These are phyloP conservation scores for Apamea crenata DNA, from an alignment of 2,888 invertebrate species.

Conservation along the genomic window DNA sequence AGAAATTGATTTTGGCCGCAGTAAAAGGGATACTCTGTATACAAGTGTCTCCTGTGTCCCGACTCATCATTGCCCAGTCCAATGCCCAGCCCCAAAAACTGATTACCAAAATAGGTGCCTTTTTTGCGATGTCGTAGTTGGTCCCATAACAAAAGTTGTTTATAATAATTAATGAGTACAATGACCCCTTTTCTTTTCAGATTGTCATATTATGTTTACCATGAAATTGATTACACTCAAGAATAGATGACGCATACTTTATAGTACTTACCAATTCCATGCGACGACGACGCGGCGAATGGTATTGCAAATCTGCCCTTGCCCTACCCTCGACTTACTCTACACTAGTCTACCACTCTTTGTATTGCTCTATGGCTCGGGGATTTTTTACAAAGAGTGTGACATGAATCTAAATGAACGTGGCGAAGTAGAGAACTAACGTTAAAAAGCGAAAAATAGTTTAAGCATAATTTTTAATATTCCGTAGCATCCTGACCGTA, in stretches of 20 bases:
- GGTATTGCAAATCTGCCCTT: background rate
- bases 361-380: constrained; percentile 16
- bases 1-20: too few species aligned
- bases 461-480: background rate
- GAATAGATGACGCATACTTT: background rate
- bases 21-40: too few species aligned
- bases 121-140: background rate
- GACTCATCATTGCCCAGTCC: too few species aligned
- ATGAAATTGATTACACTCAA: background rate
- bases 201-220: background rate
- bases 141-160: background rate
- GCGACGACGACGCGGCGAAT: background rate
- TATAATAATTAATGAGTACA: background rate
- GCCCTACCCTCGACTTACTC: background rate
- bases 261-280: background rate
- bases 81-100: too few species aligned
- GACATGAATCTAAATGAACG: background rate
- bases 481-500: background rate
- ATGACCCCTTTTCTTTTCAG: too few species aligned
- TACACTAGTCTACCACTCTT: background rate
- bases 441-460: too few species aligned
- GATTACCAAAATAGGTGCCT: too few species aligned
- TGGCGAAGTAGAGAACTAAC: constrained; percentile 8
- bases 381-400: background rate
- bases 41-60: too few species aligned